These are phyloP conservation scores for Sinohyriopsis cumingii DNA, from an alignment of 2,888 invertebrate species.

Conservation along the genomic window DNA sequence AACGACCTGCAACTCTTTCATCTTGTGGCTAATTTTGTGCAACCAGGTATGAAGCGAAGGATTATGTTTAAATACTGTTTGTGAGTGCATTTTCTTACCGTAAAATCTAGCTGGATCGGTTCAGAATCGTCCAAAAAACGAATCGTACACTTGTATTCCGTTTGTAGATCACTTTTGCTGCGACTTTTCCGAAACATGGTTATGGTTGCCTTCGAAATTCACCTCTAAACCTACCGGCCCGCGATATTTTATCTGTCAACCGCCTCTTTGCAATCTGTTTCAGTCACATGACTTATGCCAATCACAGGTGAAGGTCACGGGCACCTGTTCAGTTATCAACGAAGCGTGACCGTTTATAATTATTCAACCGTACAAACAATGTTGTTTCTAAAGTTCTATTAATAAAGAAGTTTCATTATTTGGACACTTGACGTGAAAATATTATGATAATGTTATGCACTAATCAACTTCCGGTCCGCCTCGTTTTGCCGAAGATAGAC, in stretches of 20 bases:
- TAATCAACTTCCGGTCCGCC: slow-evolving; percentile 35
- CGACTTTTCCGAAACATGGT: slow-evolving; percentile 64
- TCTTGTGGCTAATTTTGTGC: too few relatives aligned
- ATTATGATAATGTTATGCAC: slow-evolving; percentile 10
- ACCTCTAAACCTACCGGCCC: neutral
- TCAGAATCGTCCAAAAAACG: slow-evolving; percentile 70
- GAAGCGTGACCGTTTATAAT: too few relatives aligned
- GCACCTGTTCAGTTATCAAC: slow-evolving; percentile 23
- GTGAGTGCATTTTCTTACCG: slow-evolving; percentile 52
- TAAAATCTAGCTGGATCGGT: slow-evolving; percentile 66
- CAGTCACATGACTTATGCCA: slow-evolving; percentile 50
- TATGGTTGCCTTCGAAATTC: slow-evolving; percentile 19
- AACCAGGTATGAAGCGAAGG: too few relatives aligned
- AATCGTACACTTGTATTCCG: slow-evolving; percentile 68
- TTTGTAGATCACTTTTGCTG: slow-evolving; percentile 64
- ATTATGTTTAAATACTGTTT: neutral
- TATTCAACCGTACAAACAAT: too few relatives aligned
- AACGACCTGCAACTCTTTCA: too few relatives aligned
- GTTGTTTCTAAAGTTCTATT: too few relatives aligned
- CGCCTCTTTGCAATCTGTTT: slow-evolving; percentile 34
- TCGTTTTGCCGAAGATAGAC: slow-evolving; percentile 20
- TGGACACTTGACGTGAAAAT: neutral
- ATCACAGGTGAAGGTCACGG: slow-evolving; percentile 35
- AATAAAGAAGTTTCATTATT: too few relatives aligned
- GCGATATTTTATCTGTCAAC: slow-evolving; percentile 13